phyloP scores from a whole-genome alignment of 2,888 invertebrate genomes.

The Scrobipalpa costella region DNA sequence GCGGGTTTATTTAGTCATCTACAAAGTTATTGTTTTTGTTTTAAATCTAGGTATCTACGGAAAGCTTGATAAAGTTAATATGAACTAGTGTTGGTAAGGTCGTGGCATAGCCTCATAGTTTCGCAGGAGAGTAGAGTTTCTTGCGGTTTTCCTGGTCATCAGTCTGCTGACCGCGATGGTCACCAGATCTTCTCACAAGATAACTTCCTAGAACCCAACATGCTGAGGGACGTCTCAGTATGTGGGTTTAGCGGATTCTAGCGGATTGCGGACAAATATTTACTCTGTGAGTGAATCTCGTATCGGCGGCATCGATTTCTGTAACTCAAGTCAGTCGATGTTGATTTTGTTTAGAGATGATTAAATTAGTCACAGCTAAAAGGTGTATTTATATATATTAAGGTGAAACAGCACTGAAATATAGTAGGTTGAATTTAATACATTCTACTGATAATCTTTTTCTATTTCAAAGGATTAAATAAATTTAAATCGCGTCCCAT shows the following conservation, averaged over 20 bases:
- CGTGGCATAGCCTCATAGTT: not conserved
- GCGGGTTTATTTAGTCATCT: not conserved
- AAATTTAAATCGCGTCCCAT: too few relatives aligned
- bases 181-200: not conserved
- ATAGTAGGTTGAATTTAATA: too few relatives aligned
- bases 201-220: not conserved
- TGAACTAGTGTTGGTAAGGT: too few relatives aligned
- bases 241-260: not conserved
- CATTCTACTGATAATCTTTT: too few relatives aligned
- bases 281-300: not conserved
- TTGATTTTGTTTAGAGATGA: too few relatives aligned
- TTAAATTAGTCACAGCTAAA: too few relatives aligned
- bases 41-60: too few relatives aligned
- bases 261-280: conserved; percentile 1
- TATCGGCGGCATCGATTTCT: not conserved
- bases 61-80: too few relatives aligned
- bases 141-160: conserved; percentile 6
- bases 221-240: not conserved
- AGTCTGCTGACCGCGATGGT: not conserved
- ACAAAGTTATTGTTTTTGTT: not conserved
- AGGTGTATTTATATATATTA: too few relatives aligned
- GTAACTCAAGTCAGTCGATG: not conserved
- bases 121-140: conserved; percentile 7
- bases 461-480: too few relatives aligned
- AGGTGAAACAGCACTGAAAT: too few relatives aligned